A percentile compares a stretch with the other conserved stretches of the same genome.
phyloP scores from a whole-genome alignment of 2,888 invertebrate genomes.

The Dicranocentrus wangi region DNA sequence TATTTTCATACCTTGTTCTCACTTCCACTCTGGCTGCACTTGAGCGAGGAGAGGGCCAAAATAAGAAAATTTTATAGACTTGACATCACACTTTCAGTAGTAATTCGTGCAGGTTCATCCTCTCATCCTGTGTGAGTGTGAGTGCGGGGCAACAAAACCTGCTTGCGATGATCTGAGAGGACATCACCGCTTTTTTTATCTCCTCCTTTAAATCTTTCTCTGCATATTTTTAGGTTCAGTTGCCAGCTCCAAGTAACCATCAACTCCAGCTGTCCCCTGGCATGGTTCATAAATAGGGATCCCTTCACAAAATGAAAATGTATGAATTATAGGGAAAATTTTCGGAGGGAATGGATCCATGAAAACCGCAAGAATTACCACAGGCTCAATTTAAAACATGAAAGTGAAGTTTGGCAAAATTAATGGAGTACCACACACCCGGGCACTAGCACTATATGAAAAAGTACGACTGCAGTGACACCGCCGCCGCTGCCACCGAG shows the following conservation, averaged over 20 bases:
- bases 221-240: not conserved
- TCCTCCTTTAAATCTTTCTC: not conserved
- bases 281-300: too few species aligned
- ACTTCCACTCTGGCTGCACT: conserved; percentile 13
- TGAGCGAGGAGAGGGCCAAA: not conserved
- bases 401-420: conserved; percentile 13
- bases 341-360: not conserved
- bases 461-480: conserved; percentile 1
- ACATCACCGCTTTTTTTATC: not conserved
- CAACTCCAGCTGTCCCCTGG: conserved; percentile 9
- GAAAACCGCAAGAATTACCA: conserved; percentile 8
- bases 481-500: too few species aligned
- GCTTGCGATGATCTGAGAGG: too few species aligned
- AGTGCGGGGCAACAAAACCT: too few species aligned
- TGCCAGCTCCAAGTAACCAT: conserved; percentile 8
- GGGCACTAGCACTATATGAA: not conserved
- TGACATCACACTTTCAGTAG: not conserved
- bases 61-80: not conserved
- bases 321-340: not conserved
- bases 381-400: conserved; percentile 24
- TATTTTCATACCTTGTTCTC: conserved; percentile 64
- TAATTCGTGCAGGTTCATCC: too few species aligned
- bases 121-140: too few species aligned
- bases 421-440: conserved; percentile 15
- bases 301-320: not conserved